These are phyloP conservation scores for Drosophila nigrodunni DNA, from an alignment of 1,140 invertebrate genomes.

Conservation along the genomic window DNA sequence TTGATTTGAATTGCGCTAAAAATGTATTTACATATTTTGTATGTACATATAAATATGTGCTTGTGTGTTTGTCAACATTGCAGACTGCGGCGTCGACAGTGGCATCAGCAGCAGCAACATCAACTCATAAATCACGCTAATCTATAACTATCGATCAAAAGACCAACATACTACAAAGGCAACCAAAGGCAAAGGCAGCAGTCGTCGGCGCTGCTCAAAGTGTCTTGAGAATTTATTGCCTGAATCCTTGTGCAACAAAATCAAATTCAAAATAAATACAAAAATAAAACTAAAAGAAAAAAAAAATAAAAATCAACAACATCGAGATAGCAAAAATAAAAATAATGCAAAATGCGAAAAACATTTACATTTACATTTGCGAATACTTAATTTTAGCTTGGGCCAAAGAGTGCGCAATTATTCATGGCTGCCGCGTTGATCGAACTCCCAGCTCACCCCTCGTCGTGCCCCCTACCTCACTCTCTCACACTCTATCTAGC, in stretches of 20 bases:
- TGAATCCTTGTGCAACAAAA: slow-evolving; percentile 55
- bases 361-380: slow-evolving; percentile 37
- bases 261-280: slow-evolving; percentile 2
- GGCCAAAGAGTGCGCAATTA: slow-evolving; percentile 68
- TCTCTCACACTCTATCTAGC: not conserved
- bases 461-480: not conserved
- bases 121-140: slow-evolving; percentile 73
- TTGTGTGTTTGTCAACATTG: slow-evolving; percentile 38
- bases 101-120: slow-evolving; percentile 23
- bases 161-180: slow-evolving; percentile 25
- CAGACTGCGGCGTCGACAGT: slow-evolving; percentile 15
- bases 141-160: slow-evolving; percentile 77
- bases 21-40: slow-evolving; percentile 29
- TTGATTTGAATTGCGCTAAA: slow-evolving; percentile 68
- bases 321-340: slow-evolving; percentile 16
- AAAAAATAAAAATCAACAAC: not conserved
- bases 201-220: slow-evolving; percentile 55
- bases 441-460: slow-evolving; percentile 17
- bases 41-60: slow-evolving; percentile 5
- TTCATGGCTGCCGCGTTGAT: slow-evolving; percentile 55
- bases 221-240: slow-evolving; percentile 75
- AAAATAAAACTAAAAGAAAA: slow-evolving; percentile 19
- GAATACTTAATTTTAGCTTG: slow-evolving; percentile 47
- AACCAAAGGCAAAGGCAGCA: not conserved
- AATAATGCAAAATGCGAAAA: slow-evolving; percentile 50